Percentiles rank a stretch among this genome's conserved stretches.
Conservation (phyloP, 2,113 vertebrate species). For the Phrynocephalus versicolor region DNA sequence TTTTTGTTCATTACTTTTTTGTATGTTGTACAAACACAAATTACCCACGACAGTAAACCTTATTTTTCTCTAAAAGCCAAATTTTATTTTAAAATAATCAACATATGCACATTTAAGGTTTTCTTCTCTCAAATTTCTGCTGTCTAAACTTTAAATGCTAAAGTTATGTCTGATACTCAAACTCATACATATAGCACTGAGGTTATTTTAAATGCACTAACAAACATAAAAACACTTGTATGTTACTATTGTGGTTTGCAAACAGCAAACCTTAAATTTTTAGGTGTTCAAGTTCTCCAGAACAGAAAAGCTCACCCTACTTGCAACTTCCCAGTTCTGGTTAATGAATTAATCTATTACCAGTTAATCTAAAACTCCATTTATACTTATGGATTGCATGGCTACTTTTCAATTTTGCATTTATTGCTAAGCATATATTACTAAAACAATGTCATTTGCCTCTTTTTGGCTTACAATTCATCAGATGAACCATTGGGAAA, state of each 20-base stretch:
- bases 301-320: too few relatives aligned
- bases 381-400: too few relatives aligned
- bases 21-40: background rate
- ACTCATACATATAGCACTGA: too few relatives aligned
- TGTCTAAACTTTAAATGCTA: background rate
- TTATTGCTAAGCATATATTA: background rate
- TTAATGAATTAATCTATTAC: too few relatives aligned
- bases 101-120: background rate
- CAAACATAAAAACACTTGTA: background rate
- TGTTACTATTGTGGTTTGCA: background rate
- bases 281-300: too few relatives aligned
- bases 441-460: background rate
- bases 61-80: background rate
- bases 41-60: background rate
- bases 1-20: background rate
- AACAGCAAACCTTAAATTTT: too few relatives aligned
- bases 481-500: conserved; percentile 76
- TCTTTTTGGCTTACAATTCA: conserved; percentile 86
- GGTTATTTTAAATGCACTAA: background rate
- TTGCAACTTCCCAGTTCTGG: too few relatives aligned
- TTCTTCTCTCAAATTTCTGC: background rate
- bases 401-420: too few relatives aligned
- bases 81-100: background rate
- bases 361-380: too few relatives aligned
- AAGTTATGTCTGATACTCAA: too few relatives aligned